Conservation (phyloP, 2,888 invertebrate genomes). For the Agelastica alni region DNA sequence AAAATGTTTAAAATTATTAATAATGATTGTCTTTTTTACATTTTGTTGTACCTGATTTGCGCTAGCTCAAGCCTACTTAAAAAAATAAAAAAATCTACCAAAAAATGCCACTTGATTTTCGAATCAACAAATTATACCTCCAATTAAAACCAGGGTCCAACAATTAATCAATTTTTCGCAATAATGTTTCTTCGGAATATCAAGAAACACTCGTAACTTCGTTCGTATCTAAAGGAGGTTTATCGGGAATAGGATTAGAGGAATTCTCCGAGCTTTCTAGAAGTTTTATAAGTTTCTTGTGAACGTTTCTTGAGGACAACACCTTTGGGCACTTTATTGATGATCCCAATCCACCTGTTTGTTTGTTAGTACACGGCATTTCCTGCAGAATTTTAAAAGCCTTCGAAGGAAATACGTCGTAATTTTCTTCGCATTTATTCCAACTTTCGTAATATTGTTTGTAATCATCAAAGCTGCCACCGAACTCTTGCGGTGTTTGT, state of each 20-base stretch:
- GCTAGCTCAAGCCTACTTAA: conserved; percentile 48
- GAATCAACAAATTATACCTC: conserved; percentile 37
- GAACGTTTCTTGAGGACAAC: conserved; percentile 63
- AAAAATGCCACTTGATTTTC: conserved; percentile 25
- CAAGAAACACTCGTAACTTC: conserved; percentile 50
- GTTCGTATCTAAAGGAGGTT: conserved; percentile 43
- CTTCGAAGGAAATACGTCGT: conserved; percentile 63
- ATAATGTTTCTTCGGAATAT: conserved; percentile 42
- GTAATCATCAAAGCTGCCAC: conserved; percentile 59
- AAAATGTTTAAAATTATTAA: no score
- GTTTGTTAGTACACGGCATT: conserved; percentile 52
- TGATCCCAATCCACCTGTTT: conserved; percentile 57
- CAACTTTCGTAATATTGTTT: conserved; percentile 63
- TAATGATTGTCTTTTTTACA: no score
- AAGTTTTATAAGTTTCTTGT: conserved; percentile 58
- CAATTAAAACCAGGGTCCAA: conserved; percentile 36
- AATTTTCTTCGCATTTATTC: conserved; percentile 51
- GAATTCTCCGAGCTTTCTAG: conserved; percentile 45
- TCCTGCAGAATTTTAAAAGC: conserved; percentile 63
- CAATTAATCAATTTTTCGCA: conserved; percentile 38
- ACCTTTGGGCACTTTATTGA: conserved; percentile 67
- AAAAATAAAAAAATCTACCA: conserved; percentile 41
- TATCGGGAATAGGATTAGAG: conserved; percentile 38
- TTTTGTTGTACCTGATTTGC: conserved; percentile 2
- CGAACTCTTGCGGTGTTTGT: conserved; percentile 58